Base-by-base conservation (phyloP, 2,797 vertebrate genomes). In the Coccyzus lansbergi region DNA sequence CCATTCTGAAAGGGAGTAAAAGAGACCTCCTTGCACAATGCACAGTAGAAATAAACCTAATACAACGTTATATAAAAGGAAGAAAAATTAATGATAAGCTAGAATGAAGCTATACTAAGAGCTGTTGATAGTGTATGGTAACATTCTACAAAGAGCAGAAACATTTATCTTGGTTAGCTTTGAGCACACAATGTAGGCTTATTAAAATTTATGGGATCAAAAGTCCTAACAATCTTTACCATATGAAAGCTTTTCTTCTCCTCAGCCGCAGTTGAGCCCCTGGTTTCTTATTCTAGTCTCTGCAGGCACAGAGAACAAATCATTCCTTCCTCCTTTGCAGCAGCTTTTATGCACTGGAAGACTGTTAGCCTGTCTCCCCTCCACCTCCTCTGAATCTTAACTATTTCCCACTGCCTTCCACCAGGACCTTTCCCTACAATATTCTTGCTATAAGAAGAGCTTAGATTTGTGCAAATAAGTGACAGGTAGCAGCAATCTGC, bases 1-100 rank as follows among this genome's bases (percentile, higher is more conserved):
- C 93, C 86, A 44, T 85, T 89, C 97, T 97, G 38, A 83, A 96
- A 83, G 7, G 33, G 56, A 88, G 26, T 44, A 48, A 81, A 46
- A 92, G 72, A 96, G 34, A 94, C 7, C 28, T 53, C 29, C 51
- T 76, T 65, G 68, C 22, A 81, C 31, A 28, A 7, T 34, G 49
- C 11, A 28, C 16, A 77, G 49, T 18, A 58, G 52, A 64, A 55
- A 62, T 58, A 83, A 93, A 68, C 12, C 9, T 7, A 55, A 34
- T 76, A 40, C 53, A 86, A 63, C 7, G 8, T n/a, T n/a, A n/a
- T n/a, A n/a, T n/a, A n/a, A n/a, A n/a, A n/a, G n/a, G n/a, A n/a
- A 55, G 31, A 51, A 72, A 68, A 65, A 38, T 13, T 2, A 81
- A 42, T 26, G 78, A 68, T 63, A 79, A 72, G 59, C 11, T 44